phyloP scores from a whole-genome alignment of 2,888 invertebrate genomes.

The Lumbricus terrestris region DNA sequence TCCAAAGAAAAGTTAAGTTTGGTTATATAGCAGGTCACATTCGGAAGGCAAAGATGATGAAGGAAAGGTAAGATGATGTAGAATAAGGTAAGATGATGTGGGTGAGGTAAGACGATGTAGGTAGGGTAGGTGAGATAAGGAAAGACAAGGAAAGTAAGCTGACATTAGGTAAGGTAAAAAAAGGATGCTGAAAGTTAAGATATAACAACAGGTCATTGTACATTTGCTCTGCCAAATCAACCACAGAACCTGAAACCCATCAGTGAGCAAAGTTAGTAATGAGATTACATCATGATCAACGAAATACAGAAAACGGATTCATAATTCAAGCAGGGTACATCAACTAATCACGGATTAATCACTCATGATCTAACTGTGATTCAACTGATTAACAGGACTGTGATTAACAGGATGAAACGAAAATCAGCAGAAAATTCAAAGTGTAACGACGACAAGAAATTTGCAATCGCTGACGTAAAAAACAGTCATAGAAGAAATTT shows the following conservation, averaged over 20 bases:
- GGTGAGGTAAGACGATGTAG: neutral
- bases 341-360: neutral
- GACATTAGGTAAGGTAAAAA: neutral
- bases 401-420: too few relatives aligned
- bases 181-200: too few relatives aligned
- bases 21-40: neutral
- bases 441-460: neutral
- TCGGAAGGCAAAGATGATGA: neutral
- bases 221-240: neutral
- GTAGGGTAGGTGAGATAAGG: neutral
- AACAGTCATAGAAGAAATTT: neutral
- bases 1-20: too few relatives aligned
- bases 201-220: neutral
- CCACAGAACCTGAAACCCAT: neutral
- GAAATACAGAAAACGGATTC: neutral
- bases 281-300: neutral
- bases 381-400: too few relatives aligned
- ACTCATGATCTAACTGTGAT: neutral
- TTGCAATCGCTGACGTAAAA: neutral
- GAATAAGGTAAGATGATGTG: too few relatives aligned
- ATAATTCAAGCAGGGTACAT: neutral
- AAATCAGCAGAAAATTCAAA: neutral
- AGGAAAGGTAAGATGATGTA: too few relatives aligned
- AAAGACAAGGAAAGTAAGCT: neutral
- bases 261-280: neutral